Conservation (phyloP, 92 coral and sea anemone genomes). For the Paragorgia papillata region DNA sequence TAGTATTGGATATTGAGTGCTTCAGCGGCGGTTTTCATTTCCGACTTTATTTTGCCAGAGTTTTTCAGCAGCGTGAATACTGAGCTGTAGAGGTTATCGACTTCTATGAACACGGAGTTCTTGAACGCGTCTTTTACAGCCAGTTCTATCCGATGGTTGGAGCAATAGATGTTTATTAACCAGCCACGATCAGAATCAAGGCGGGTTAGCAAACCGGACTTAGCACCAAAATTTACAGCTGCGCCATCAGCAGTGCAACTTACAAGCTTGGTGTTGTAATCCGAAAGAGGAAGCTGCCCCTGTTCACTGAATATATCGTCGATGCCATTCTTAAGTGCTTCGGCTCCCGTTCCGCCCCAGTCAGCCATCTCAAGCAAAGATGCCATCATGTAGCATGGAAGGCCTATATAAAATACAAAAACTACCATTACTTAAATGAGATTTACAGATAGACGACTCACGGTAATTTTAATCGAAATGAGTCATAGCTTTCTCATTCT, state of each 20-base stretch:
- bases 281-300: slow-evolving; percentile 1
- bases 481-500: too few relatives aligned
- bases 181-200: slow-evolving; percentile 10
- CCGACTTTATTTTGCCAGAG: slow-evolving; percentile 7
- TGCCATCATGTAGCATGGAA: slow-evolving; percentile 35
- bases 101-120: slow-evolving; percentile 8
- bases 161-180: too few relatives aligned
- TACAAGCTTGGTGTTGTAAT: too few relatives aligned
- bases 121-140: slow-evolving; percentile 32
- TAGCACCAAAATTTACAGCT: slow-evolving; percentile 12
- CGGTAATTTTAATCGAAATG: too few relatives aligned
- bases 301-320: slow-evolving; percentile 5
- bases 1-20: slow-evolving; percentile 18
- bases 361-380: slow-evolving; percentile 36
- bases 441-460: too few relatives aligned
- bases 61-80: slow-evolving; percentile 18
- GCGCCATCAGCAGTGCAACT: too few relatives aligned
- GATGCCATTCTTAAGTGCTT: slow-evolving; percentile 12
- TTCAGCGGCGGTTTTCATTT: slow-evolving; percentile 17
- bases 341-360: too few relatives aligned
- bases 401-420: background rate
- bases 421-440: too few relatives aligned
- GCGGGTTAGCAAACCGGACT: slow-evolving; percentile 8
- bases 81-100: slow-evolving; percentile 6
- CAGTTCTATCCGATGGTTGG: too few relatives aligned